These are phyloP conservation scores for Meloidogyne exigua DNA, from an alignment of 1,140 invertebrate species.

Conservation along the genomic window DNA sequence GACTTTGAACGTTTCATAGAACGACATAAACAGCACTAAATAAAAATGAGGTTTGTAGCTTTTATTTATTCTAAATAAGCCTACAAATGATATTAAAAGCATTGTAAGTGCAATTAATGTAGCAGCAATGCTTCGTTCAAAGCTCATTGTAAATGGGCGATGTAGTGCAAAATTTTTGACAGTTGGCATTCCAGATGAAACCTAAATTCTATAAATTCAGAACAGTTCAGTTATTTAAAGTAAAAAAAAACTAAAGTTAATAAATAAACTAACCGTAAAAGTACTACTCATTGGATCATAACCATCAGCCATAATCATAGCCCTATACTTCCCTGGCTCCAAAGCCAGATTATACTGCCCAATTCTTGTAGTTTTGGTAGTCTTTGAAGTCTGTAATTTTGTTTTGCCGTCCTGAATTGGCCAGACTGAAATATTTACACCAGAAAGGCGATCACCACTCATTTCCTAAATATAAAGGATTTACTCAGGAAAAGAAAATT, in stretches of 20 bases:
- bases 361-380: conserved; percentile 15
- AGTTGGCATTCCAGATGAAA: conserved; percentile 10
- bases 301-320: conserved; percentile 27
- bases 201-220: conserved; percentile 22
- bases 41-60: not conserved
- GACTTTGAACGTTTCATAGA: conserved; percentile 16
- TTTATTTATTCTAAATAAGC: conserved; percentile 7
- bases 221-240: not conserved
- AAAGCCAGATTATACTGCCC: conserved; percentile 49
- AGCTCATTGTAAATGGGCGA: conserved; percentile 29
- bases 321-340: conserved; percentile 41
- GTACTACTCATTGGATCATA: conserved; percentile 31
- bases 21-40: conserved; percentile 31
- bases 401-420: not conserved
- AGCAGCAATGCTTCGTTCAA: conserved; percentile 29
- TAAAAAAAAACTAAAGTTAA: not conserved
- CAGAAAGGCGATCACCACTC: conserved; percentile 30
- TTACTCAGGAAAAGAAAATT: not conserved
- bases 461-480: conserved; percentile 13
- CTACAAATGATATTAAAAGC: conserved; percentile 38
- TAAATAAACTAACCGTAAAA: conserved; percentile 20
- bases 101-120: conserved; percentile 36
- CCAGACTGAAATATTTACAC: conserved; percentile 34
- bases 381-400: conserved; percentile 15
- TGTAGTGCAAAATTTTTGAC: conserved; percentile 29